Base-by-base conservation (phyloP, 2,797 vertebrate genomes). In the Luscinia megarhynchos region DNA sequence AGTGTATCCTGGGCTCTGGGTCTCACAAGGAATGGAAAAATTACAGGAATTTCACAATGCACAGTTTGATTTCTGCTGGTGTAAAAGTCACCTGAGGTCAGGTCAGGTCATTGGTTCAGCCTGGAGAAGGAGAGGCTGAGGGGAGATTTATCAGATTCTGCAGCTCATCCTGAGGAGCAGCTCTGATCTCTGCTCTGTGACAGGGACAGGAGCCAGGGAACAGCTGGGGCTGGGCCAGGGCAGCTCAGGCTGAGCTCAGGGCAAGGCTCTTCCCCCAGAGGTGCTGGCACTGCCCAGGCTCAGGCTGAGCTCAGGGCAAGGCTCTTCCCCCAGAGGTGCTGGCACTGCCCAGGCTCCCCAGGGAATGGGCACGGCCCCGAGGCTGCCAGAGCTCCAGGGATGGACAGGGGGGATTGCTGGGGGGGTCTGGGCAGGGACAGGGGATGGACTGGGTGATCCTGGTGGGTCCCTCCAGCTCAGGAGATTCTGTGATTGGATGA, bases 171-270 rank as follows among this genome's bases (percentile, higher is more conserved):
- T 0, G 6, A 40, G 61, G 59, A 29, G 20, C 59, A 80, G 45
- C 68, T 59, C 21, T 0, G 0, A 9, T 2, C 34, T 26, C 61
- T 67, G 29, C 29, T 18, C 2, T 20, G 45, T 0, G 58, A 5
- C 74, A 27, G 21, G 4, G 22, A 24, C 68, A 67, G 46, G 1
- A 13, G 1, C 29, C 24, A 67, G 46, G 67, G 40, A 12, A 32
- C 0, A 2, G 61, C 68, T 67, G 61, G 46, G 24, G 59, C 59
- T 66, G 85, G 30, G 59, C 7, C n/a, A 73, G 68, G 45, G n/a
- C 45, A 59, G 72, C 34, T 34, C 34, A 34, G 34, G 34, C 34
- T 34, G 34, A 34, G 34, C 34, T 34, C 34, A 34, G 34, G 34
- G 34, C 34, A 34, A 34, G 34, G 34, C 34, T 34, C 34, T 34